Percentiles rank a stretch among this genome's conserved stretches.
Conservation (phyloP, 2,113 vertebrate genomes). For the Nothobranchius kuhntae region DNA sequence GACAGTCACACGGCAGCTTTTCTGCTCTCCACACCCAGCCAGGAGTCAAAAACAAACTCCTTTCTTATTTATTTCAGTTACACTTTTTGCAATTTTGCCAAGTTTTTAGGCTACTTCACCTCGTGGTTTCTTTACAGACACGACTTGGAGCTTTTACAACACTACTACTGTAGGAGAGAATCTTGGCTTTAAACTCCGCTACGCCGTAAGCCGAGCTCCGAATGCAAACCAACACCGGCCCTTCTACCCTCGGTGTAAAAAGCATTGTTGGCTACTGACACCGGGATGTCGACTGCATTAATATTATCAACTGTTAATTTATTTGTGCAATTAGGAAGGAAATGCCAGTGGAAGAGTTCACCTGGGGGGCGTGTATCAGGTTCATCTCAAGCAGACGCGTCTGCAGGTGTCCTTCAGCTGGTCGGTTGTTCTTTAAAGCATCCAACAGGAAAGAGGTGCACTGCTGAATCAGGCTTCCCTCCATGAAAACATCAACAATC, state of each 20-base stretch:
- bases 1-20: background rate
- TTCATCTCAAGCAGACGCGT: slow-evolving; percentile 94
- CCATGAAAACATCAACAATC: slow-evolving; percentile 98
- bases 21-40: background rate
- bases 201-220: background rate
- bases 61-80: background rate
- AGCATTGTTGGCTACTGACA: background rate
- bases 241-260: background rate
- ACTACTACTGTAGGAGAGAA: background rate
- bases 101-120: background rate
- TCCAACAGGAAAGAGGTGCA: slow-evolving; percentile 93
- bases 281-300: too few relatives aligned
- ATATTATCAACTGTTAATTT: background rate
- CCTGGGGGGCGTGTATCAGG: slow-evolving; percentile 92
- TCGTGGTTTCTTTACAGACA: background rate
- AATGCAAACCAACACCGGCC: background rate
- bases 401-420: slow-evolving; percentile 89
- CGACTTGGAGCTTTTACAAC: background rate
- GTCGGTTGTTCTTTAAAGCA: slow-evolving; percentile 88
- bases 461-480: slow-evolving; percentile 91
- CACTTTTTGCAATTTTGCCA: background rate
- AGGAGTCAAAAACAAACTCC: background rate
- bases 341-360: slow-evolving; percentile 38
- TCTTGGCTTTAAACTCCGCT: background rate
- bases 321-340: background rate